Evolutionary conservation across 2,797 vertebrate genomes (phyloP).

Genomic region (Sphenopsis melanotis): DNA sequence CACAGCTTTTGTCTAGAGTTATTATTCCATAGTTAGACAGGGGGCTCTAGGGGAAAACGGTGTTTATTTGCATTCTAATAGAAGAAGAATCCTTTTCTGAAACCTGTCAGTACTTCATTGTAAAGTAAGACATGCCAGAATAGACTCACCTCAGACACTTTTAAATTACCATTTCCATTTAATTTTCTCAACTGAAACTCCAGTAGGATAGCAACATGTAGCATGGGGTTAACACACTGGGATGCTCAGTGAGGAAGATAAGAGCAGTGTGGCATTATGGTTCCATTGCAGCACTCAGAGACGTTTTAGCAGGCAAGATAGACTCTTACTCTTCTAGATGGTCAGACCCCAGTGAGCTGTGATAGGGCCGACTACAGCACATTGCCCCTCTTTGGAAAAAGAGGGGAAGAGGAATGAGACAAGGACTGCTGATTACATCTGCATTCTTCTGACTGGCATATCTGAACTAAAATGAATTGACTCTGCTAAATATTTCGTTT

Average conservation of each 20-base stretch:
- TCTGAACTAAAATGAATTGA: slow-evolving; percentile 6
- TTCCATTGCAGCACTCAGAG: slow-evolving; percentile 3
- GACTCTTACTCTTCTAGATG: slow-evolving; percentile 1
- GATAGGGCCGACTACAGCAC: background rate
- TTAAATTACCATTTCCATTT: slow-evolving; percentile 43
- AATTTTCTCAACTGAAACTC: slow-evolving; percentile 48
- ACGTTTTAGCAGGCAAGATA: background rate
- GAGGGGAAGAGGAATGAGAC: background rate
- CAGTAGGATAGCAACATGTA: background rate
- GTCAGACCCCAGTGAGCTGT: background rate
- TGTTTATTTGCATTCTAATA: slow-evolving; percentile 69
- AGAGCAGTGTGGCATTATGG: background rate
- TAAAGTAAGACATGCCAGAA: slow-evolving; percentile 38
- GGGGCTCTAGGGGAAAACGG: background rate
- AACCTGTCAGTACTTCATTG: slow-evolving; percentile 36
- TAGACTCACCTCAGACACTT: slow-evolving; percentile 24
- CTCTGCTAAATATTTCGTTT: slow-evolving; percentile 25
- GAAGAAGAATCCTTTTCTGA: slow-evolving; percentile 49
- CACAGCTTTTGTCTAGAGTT: background rate
- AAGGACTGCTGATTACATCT: background rate
- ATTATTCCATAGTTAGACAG: slow-evolving; percentile 15
- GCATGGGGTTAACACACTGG: background rate
- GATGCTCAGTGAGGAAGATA: background rate
- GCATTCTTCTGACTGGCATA: background rate
- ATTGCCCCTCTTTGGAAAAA: background rate